Evolutionary conservation across 2,113 vertebrate species (phyloP).

Genomic region (Tachuris rubrigastra): DNA sequence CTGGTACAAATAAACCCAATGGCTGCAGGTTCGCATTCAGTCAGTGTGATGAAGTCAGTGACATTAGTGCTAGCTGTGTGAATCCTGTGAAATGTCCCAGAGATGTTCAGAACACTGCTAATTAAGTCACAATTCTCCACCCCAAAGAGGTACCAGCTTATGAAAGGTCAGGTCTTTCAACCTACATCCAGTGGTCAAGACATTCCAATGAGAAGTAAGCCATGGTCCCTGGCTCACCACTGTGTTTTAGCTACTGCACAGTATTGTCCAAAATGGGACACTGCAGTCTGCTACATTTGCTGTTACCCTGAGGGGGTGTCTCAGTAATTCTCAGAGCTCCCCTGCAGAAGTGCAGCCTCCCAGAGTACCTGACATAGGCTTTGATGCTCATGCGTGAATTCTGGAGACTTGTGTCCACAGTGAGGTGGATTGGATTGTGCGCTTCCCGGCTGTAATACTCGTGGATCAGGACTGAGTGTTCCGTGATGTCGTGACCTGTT

Average conservation of each 20-base stretch:
- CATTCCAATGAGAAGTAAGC: not conserved
- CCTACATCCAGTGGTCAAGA: not conserved
- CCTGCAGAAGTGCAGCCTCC: not conserved
- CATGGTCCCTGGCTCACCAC: not conserved
- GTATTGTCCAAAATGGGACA: not conserved
- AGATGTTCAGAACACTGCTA: not conserved
- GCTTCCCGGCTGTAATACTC: slow-evolving; percentile 99
- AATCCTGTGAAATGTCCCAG: not conserved
- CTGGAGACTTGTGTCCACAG: slow-evolving; percentile 91
- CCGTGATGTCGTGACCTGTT: slow-evolving; percentile 97
- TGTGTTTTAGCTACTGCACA: not conserved
- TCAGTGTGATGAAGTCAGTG: not conserved
- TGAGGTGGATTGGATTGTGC: slow-evolving; percentile 94
- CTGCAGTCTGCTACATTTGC: not conserved
- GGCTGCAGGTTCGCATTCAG: not conserved
- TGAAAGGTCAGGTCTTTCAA: not conserved
- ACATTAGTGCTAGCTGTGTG: not conserved
- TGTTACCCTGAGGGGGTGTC: not conserved
- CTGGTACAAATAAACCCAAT: not conserved
- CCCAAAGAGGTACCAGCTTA: not conserved
- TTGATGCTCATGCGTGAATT: slow-evolving; percentile 96
- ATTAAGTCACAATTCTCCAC: not conserved
- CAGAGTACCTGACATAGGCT: slow-evolving; percentile 90
- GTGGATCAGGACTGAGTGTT: slow-evolving; percentile 96
- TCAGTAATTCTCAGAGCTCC: not conserved